Evolutionary conservation across 2,113 vertebrate species (phyloP).

Genomic region (Podilymbus podiceps): DNA sequence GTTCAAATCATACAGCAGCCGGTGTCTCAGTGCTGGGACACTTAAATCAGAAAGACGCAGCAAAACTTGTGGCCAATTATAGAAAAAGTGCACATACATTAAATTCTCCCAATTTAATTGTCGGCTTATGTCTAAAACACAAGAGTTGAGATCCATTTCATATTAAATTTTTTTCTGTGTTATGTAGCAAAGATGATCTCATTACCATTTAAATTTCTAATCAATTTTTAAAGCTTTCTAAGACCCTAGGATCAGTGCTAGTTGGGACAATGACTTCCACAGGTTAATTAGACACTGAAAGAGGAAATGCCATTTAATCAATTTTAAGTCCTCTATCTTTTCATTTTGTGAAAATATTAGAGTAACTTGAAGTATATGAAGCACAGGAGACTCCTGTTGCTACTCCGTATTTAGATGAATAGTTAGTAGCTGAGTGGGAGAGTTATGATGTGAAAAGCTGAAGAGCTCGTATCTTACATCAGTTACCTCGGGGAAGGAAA

Average conservation of each 20-base stretch:
- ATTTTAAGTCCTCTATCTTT: constrained; percentile 3
- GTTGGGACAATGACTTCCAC: background rate
- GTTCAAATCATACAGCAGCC: background rate
- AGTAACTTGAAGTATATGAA: constrained; percentile 33
- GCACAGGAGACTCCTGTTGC: background rate
- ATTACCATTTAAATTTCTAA: constrained; percentile 42
- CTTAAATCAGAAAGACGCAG: background rate
- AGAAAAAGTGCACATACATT: background rate
- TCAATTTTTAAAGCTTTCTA: constrained; percentile 29
- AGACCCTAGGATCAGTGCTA: background rate
- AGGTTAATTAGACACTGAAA: constrained; percentile 7
- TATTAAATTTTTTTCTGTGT: background rate
- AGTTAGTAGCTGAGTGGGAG: background rate
- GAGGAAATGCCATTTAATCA: constrained; percentile 22
- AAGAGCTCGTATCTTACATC: background rate
- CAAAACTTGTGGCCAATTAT: background rate
- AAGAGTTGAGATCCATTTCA: background rate
- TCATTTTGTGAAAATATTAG: background rate
- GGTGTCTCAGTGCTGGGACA: background rate
- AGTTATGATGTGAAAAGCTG: background rate
- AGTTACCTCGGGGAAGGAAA: background rate
- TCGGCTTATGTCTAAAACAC: background rate
- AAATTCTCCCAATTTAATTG: background rate
- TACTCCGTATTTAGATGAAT: background rate
- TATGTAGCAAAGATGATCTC: background rate